These are phyloP conservation scores for Cottus gobio DNA, from an alignment of 2,113 vertebrate genomes.

Conservation along the genomic window DNA sequence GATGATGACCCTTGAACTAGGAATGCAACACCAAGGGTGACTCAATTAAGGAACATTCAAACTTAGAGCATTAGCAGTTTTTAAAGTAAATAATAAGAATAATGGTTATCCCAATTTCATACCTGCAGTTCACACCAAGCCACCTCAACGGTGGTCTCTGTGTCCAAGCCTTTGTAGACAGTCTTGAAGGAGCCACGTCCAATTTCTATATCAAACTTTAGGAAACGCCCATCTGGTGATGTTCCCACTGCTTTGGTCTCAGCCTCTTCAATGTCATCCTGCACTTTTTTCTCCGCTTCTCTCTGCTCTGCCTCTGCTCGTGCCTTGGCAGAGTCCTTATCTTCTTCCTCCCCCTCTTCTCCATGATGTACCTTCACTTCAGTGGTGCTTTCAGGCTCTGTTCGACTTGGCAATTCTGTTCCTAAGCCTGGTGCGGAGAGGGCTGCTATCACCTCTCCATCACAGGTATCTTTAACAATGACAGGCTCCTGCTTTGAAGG, in stretches of 20 bases:
- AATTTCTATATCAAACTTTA: slow-evolving; percentile 99
- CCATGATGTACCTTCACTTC: slow-evolving; percentile 59
- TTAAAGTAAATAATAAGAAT: neutral
- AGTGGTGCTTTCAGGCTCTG: slow-evolving; percentile 65
- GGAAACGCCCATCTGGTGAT: slow-evolving; percentile 94
- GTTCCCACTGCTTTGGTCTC: slow-evolving; percentile 98
- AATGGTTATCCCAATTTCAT: slow-evolving; percentile 52
- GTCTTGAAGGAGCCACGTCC: slow-evolving; percentile 99
- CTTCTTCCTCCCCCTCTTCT: slow-evolving; percentile 75
- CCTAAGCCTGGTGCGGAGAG: slow-evolving; percentile 47
- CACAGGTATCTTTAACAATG: slow-evolving; percentile 55
- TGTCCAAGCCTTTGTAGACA: slow-evolving; percentile 97
- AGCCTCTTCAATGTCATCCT: slow-evolving; percentile 94
- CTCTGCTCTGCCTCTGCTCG: slow-evolving; percentile 84
- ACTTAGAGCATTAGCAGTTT: neutral
- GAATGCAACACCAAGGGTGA: neutral
- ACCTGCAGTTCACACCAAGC: slow-evolving; percentile 99
- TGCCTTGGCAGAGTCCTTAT: slow-evolving; percentile 79
- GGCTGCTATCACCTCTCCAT: slow-evolving; percentile 58
- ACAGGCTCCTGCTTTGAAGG: slow-evolving; percentile 58
- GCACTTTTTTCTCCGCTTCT: slow-evolving; percentile 84
- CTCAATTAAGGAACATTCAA: neutral
- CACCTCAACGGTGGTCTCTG: slow-evolving; percentile 97
- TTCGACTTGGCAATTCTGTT: slow-evolving; percentile 58
- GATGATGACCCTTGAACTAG: neutral